Percentiles rank a stretch among this genome's conserved stretches.
phyloP scores from a whole-genome alignment of 2,888 invertebrate genomes.

The Petrolisthes cinctipes region DNA sequence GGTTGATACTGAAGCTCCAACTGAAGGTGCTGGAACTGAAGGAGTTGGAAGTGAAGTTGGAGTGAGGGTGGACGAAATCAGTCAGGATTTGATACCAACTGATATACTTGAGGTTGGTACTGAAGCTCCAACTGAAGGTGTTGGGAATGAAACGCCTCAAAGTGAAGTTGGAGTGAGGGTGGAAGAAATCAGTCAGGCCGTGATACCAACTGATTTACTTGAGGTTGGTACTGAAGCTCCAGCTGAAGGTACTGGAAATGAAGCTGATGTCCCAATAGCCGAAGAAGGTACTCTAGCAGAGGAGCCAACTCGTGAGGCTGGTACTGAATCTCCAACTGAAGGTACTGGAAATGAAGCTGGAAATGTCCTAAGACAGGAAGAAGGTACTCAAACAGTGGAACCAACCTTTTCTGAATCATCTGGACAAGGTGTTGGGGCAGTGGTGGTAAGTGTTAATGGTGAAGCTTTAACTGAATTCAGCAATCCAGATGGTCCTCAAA shows the following conservation, averaged over 20 bases:
- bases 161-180: neutral
- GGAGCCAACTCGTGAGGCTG: neutral
- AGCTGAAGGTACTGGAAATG: neutral
- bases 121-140: neutral
- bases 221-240: neutral
- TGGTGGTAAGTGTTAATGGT: constrained; percentile 40
- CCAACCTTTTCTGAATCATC: too few relatives aligned
- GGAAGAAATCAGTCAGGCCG: too few relatives aligned
- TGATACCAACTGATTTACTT: too few relatives aligned
- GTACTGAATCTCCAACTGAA: constrained; percentile 4
- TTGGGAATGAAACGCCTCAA: neutral
- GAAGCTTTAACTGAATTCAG: neutral
- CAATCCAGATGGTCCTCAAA: neutral
- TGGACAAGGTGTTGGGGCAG: neutral
- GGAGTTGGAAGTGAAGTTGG: neutral
- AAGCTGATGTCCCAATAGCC: neutral
- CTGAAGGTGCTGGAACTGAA: neutral
- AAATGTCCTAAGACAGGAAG: neutral
- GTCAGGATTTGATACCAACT: too few relatives aligned
- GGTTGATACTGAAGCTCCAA: neutral
- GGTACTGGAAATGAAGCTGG: neutral
- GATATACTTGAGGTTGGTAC: neutral
- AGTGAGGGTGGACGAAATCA: neutral
- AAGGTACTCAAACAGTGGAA: too few relatives aligned
- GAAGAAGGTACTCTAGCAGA: neutral